Percentiles rank a stretch among this genome's conserved stretches.
Evolutionary conservation across 2,113 vertebrate species (phyloP).

Genomic region (Meles meles): DNA sequence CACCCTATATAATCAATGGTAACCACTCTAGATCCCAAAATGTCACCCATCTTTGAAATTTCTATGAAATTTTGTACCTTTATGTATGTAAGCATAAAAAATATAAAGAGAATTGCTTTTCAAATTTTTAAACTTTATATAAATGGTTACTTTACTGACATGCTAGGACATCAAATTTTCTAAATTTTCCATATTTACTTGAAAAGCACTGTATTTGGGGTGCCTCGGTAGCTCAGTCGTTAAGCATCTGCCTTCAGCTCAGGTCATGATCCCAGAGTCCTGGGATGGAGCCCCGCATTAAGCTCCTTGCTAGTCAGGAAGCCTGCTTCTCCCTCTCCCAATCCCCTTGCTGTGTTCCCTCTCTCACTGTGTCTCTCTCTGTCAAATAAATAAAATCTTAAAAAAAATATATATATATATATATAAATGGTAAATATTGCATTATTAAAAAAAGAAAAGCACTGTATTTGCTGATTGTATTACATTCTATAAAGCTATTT

Average conservation of each 20-base stretch:
- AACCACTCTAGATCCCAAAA: neutral
- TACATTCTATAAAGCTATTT: neutral
- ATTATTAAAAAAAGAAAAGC: neutral
- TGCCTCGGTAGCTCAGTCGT: too few relatives aligned
- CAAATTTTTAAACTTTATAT: neutral
- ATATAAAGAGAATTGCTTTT: neutral
- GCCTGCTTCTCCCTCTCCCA: too few relatives aligned
- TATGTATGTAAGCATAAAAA: neutral
- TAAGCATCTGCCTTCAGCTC: too few relatives aligned
- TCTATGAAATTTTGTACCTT: neutral
- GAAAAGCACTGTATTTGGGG: neutral
- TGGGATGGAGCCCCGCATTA: too few relatives aligned
- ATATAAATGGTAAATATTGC: too few relatives aligned
- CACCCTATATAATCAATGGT: neutral
- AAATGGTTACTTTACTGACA: neutral
- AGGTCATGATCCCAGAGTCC: too few relatives aligned
- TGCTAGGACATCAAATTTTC: neutral
- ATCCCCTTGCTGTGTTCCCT: too few relatives aligned
- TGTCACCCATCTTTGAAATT: neutral
- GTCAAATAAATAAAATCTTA: too few relatives aligned
- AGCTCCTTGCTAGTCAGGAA: too few relatives aligned
- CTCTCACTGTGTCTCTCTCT: too few relatives aligned
- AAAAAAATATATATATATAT: too few relatives aligned
- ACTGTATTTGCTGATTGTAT: neutral
- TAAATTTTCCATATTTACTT: neutral